phyloP scores from a whole-genome alignment of 1,140 invertebrate genomes.

The Calephelis nemesis region DNA sequence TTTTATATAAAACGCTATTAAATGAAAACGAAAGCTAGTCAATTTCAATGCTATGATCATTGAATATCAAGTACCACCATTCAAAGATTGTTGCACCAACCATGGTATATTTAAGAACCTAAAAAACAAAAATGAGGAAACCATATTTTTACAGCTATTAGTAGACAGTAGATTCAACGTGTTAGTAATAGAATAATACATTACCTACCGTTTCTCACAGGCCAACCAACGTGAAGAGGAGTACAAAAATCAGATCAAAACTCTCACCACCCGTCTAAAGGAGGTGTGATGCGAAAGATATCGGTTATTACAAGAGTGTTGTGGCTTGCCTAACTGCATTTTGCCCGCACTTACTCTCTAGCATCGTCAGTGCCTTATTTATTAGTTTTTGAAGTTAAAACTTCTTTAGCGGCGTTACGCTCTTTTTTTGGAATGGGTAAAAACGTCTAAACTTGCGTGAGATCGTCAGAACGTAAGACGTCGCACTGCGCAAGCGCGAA shows the following conservation, averaged over 20 bases:
- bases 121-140: background rate
- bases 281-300: constrained; percentile 87
- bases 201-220: constrained; percentile 80
- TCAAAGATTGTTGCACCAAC: constrained; percentile 62
- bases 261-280: constrained; percentile 98
- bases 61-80: constrained; percentile 12
- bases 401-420: no score
- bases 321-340: constrained; percentile 73
- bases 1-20: constrained; percentile 21
- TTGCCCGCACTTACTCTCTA: constrained; percentile 56
- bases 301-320: constrained; percentile 57
- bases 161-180: constrained; percentile 3
- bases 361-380: constrained; percentile 48
- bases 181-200: constrained; percentile 29
- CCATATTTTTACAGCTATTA: background rate
- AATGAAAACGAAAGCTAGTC: constrained; percentile 29
- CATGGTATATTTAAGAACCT: constrained; percentile 26
- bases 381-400: constrained; percentile 19
- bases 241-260: constrained; percentile 99
- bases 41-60: constrained; percentile 30
- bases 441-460: no score
- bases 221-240: constrained; percentile 99
- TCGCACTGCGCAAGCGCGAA: no score
- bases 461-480: no score
- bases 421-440: no score